phyloP scores from a whole-genome alignment of 2,888 invertebrate species.

The Yponomeuta sedellus region DNA sequence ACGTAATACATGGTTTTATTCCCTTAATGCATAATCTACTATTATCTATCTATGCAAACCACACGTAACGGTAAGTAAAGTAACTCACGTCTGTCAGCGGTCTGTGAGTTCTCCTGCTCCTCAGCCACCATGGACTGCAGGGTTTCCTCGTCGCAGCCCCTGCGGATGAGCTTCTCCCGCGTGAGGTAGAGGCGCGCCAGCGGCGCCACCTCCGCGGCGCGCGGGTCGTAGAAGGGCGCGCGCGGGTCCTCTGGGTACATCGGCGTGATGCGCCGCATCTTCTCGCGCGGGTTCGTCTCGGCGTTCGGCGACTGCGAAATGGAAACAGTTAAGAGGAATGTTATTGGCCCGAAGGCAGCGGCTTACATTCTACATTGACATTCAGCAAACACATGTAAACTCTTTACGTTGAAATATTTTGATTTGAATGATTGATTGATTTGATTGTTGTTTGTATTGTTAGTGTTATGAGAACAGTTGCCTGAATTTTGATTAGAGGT shows the following conservation, averaged over 20 bases:
- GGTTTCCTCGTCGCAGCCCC: conserved; percentile 82
- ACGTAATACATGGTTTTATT: too few species aligned
- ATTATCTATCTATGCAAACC: too few species aligned
- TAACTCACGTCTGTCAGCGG: conserved; percentile 80
- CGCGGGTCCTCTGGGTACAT: conserved; percentile 93
- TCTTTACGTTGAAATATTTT: too few species aligned
- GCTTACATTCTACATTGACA: too few species aligned
- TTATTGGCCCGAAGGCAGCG: too few species aligned
- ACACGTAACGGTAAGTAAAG: neutral
- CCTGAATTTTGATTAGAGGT: too few species aligned
- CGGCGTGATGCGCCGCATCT: conserved; percentile 92
- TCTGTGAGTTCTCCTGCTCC: conserved; percentile 81
- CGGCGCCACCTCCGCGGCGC: conserved; percentile 82
- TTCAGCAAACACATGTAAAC: too few species aligned
- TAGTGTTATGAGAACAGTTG: too few species aligned
- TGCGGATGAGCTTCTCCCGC: conserved; percentile 83
- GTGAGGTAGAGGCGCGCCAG: conserved; percentile 88
- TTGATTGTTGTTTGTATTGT: neutral
- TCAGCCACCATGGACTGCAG: conserved; percentile 77
- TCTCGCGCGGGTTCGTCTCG: conserved; percentile 86
- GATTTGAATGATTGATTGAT: too few species aligned
- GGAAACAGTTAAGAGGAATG: too few species aligned
- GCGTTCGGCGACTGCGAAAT: conserved; percentile 83
- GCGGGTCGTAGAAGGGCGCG: conserved; percentile 93
- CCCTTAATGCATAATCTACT: too few species aligned